These are phyloP conservation scores for Chrysopilus asiliformis DNA, from an alignment of 2,888 invertebrate species.

Conservation along the genomic window DNA sequence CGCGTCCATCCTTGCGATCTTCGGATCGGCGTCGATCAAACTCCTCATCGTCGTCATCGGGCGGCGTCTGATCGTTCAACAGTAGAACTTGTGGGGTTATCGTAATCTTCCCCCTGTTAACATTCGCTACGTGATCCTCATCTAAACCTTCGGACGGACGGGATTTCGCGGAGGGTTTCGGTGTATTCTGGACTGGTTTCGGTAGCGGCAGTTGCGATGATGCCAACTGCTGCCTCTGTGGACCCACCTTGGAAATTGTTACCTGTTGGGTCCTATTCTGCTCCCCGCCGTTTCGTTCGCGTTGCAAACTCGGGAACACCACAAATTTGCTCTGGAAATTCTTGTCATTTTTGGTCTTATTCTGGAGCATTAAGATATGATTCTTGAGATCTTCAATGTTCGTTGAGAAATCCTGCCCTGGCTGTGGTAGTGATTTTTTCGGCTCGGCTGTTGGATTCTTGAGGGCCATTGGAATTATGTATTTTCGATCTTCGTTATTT, in stretches of 20 bases:
- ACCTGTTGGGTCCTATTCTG: conserved; percentile 13
- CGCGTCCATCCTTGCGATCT: conserved; percentile 13
- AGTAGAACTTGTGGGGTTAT: conserved; percentile 32
- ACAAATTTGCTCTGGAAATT: conserved; percentile 36
- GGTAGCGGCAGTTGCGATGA: conserved; percentile 7
- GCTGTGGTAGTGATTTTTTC: conserved; percentile 20
- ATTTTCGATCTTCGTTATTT: conserved; percentile 31
- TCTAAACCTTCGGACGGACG: conserved; percentile 11
- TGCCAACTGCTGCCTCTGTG: conserved; percentile 21
- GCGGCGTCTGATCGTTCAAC: conserved; percentile 27
- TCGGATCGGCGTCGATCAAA: conserved; percentile 11
- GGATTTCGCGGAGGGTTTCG: neutral
- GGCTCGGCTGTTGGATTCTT: conserved; percentile 31
- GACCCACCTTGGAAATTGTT: conserved; percentile 12
- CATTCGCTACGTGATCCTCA: conserved; percentile 18
- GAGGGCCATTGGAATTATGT: conserved; percentile 35
- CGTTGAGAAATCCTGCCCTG: conserved; percentile 22
- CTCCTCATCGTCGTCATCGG: conserved; percentile 17
- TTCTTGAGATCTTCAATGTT: conserved; percentile 35
- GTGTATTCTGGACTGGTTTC: neutral
- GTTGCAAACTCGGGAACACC: conserved; percentile 33
- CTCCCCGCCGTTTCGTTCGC: conserved; percentile 22
- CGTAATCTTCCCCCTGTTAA: conserved; percentile 22
- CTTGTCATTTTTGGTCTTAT: conserved; percentile 33
- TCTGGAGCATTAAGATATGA: conserved; percentile 34